phyloP scores from a whole-genome alignment of 2,888 invertebrate species.

The Bombylius major region DNA sequence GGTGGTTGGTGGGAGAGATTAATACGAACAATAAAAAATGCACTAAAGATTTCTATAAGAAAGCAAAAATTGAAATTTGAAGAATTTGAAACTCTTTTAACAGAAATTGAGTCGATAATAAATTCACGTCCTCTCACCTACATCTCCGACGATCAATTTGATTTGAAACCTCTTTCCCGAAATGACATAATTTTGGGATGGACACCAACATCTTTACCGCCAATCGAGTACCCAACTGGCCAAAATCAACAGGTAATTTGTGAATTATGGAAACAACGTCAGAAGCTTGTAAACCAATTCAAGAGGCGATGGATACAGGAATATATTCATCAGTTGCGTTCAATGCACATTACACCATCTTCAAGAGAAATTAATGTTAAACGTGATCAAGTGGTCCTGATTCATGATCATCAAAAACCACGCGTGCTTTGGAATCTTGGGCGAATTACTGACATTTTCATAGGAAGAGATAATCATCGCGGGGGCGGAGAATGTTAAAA shows the following conservation, averaged over 20 bases:
- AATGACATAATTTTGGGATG: background rate
- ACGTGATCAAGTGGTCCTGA: background rate
- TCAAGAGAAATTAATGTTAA: background rate
- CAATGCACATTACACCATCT: background rate
- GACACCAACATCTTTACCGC: too few relatives aligned
- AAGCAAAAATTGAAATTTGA: constrained; percentile 1
- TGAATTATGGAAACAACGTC: background rate
- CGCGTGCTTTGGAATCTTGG: background rate
- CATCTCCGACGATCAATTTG: constrained; percentile 4
- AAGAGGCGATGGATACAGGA: background rate
- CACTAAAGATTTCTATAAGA: constrained; percentile 10
- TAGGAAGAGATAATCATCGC: background rate
- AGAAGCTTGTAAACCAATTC: background rate
- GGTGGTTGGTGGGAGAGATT: constrained; percentile 9
- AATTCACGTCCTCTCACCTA: constrained; percentile 3
- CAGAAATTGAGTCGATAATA: constrained; percentile 2
- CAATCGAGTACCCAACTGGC: too few relatives aligned
- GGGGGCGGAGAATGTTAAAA: background rate
- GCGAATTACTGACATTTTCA: background rate
- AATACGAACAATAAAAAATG: constrained; percentile 6
- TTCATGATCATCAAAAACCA: background rate
- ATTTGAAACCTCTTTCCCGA: background rate
- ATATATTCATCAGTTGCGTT: background rate
- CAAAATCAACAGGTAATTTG: too few relatives aligned
- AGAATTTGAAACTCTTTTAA: constrained; percentile 4